Conservation (phyloP, 30 jellyfish, hydroid and myxozoan genomes). For the Hydractinia echinata region DNA sequence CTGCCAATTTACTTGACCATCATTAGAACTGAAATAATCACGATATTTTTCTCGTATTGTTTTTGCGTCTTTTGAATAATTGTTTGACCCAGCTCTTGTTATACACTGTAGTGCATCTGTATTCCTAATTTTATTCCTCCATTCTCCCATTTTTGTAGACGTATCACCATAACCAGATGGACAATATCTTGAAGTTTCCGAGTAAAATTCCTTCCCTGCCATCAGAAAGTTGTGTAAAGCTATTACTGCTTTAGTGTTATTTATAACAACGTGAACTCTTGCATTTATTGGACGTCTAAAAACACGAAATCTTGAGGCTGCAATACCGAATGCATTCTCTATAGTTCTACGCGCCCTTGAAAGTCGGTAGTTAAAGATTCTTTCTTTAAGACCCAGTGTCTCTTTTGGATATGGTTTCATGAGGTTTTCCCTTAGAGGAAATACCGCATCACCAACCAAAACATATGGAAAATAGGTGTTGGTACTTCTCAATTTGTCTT, state of each 20-base stretch:
- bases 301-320: constrained; percentile 28
- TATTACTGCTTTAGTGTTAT: not conserved
- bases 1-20: constrained; percentile 13
- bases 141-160: no score
- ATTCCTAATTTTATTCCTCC: no score
- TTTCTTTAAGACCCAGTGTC: constrained; percentile 41
- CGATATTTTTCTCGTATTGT: constrained; percentile 54
- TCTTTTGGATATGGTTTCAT: constrained; percentile 48
- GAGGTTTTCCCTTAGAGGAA: constrained; percentile 54
- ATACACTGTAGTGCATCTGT: not conserved
- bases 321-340: constrained; percentile 35
- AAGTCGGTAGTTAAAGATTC: constrained; percentile 28
- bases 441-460: constrained; percentile 55
- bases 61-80: constrained; percentile 4
- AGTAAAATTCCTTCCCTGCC: constrained; percentile 1
- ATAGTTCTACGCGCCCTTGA: constrained; percentile 23
- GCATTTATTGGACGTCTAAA: constrained; percentile 33
- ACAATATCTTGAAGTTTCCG: no score
- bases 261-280: constrained; percentile 23
- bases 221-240: not conserved
- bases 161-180: no score
- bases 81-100: constrained; percentile 42
- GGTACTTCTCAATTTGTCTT: no score
- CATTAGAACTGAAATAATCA: constrained; percentile 1
- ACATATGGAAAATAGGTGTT: no score